These are phyloP conservation scores for Anorthoa munda DNA, from an alignment of 2,888 invertebrate species.

Conservation along the genomic window DNA sequence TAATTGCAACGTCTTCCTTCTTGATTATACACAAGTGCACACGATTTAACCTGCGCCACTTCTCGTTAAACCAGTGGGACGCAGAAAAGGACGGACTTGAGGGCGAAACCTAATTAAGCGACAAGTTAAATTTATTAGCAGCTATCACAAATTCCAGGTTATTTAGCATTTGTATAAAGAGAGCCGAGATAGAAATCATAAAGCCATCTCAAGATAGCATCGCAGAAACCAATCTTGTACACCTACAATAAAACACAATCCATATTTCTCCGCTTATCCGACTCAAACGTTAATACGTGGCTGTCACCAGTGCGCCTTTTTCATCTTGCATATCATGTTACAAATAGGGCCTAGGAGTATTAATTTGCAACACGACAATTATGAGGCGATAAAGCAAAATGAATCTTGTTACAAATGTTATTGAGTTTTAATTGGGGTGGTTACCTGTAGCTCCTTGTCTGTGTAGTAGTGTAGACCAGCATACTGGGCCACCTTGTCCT, in stretches of 20 bases:
- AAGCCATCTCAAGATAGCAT: slow-evolving; percentile 30
- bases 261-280: slow-evolving; percentile 45
- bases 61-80: slow-evolving; percentile 61
- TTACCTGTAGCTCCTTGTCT: slow-evolving; percentile 97
- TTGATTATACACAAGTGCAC: slow-evolving; percentile 60
- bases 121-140: slow-evolving; percentile 59
- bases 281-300: slow-evolving; percentile 43
- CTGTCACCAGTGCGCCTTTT: slow-evolving; percentile 50
- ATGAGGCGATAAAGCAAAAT: slow-evolving; percentile 17
- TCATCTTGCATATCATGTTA: slow-evolving; percentile 46
- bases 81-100: slow-evolving; percentile 49
- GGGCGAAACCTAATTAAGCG: slow-evolving; percentile 48
- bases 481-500: slow-evolving; percentile 97
- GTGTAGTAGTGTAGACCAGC: slow-evolving; percentile 97
- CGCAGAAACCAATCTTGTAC: slow-evolving; percentile 34
- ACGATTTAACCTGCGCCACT: slow-evolving; percentile 63
- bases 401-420: slow-evolving; percentile 19
- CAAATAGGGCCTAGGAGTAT: slow-evolving; percentile 36
- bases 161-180: slow-evolving; percentile 23
- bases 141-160: slow-evolving; percentile 12
- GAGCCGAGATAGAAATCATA: slow-evolving; percentile 29
- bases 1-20: slow-evolving; percentile 58
- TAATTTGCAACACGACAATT: slow-evolving; percentile 35
- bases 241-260: slow-evolving; percentile 32
- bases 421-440: slow-evolving; percentile 35